phyloP scores from a whole-genome alignment of 1,140 invertebrate genomes.

The Popillia japonica region DNA sequence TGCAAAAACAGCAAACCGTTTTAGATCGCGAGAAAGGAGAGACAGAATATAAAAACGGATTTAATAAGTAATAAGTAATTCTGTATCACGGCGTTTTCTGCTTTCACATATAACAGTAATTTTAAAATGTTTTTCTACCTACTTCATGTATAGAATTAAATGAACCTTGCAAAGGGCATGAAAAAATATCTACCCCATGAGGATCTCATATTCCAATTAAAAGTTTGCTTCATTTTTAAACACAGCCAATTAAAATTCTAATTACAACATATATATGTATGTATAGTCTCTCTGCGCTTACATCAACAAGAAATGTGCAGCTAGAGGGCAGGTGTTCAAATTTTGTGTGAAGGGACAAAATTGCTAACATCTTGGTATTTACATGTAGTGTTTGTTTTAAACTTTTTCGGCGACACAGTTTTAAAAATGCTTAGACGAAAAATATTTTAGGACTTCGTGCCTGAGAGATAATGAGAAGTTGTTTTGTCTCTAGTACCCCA shows the following conservation, averaged over 20 bases:
- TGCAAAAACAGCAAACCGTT: too few species aligned
- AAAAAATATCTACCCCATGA: neutral
- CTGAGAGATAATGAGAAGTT: too few species aligned
- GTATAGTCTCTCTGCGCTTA: neutral
- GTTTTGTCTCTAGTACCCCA: too few species aligned
- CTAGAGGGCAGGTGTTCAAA: neutral
- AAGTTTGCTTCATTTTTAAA: slow-evolving; percentile 31
- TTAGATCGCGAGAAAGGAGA: neutral
- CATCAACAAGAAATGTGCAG: neutral
- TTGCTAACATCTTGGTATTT: slow-evolving; percentile 5
- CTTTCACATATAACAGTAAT: neutral
- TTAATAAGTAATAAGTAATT: slow-evolving; percentile 17
- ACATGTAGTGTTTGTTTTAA: slow-evolving; percentile 9
- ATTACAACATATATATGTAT: slow-evolving; percentile 15
- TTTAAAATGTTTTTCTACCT: slow-evolving; percentile 28
- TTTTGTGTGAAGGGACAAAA: neutral
- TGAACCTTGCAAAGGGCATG: slow-evolving; percentile 1
- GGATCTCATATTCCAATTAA: slow-evolving; percentile 28
- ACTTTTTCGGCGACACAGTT: neutral
- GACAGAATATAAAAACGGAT: neutral
- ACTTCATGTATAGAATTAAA: slow-evolving; percentile 13
- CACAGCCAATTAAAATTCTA: slow-evolving; percentile 31
- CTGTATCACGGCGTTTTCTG: neutral
- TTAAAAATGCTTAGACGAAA: neutral
- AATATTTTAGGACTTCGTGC: too few species aligned